Conservation (phyloP, 2,113 vertebrate genomes). For the Psilopsiagon aurifrons region DNA sequence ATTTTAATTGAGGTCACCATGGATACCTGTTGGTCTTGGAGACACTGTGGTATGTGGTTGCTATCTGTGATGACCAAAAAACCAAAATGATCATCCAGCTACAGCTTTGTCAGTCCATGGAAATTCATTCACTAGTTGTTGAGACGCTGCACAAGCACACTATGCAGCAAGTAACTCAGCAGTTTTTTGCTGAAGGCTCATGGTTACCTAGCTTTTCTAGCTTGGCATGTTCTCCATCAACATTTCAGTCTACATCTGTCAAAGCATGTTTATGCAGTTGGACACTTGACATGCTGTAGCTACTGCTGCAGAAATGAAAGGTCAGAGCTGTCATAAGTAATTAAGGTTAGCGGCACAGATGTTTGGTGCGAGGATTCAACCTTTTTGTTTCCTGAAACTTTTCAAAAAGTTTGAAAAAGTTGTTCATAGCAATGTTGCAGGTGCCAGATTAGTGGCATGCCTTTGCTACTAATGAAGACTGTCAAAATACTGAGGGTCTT, state of each 20-base stretch:
- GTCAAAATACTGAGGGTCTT: not conserved
- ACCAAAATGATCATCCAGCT: not conserved
- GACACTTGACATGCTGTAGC: not conserved
- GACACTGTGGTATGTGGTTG: not conserved
- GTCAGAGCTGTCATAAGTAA: not conserved
- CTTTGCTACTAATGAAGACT: not conserved
- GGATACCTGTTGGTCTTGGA: not conserved
- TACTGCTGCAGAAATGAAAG: not conserved
- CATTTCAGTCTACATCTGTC: not conserved
- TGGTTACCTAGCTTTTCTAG: not conserved
- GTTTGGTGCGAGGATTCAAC: not conserved
- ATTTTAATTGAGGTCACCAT: not conserved
- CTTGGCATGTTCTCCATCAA: not conserved
- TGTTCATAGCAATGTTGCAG: not conserved
- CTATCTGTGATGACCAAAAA: not conserved
- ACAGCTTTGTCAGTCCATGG: not conserved
- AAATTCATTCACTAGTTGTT: not conserved
- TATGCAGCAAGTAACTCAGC: not conserved
- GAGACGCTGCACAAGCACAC: fast-evolving
- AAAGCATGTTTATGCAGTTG: not conserved
- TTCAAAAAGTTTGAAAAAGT: not conserved
- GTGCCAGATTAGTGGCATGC: not conserved
- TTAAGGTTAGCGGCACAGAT: not conserved
- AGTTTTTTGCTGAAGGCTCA: not conserved
- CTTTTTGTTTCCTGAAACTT: not conserved